phyloP scores from a whole-genome alignment of 2,888 invertebrate species.

The Rhimphoctona megacephalus region DNA sequence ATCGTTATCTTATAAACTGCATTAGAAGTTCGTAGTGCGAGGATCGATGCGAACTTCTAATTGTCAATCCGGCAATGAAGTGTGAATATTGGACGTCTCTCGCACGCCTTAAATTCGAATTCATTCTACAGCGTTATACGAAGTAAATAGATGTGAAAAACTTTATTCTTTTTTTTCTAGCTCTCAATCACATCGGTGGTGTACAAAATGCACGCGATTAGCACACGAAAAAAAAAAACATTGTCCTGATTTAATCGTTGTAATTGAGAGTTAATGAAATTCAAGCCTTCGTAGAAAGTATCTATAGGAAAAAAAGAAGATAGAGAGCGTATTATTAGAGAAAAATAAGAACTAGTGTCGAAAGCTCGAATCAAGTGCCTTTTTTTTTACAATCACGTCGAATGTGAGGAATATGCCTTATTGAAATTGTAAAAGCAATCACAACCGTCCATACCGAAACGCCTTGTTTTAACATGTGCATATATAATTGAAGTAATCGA shows the following conservation, averaged over 20 bases:
- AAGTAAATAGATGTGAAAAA: constrained; percentile 11
- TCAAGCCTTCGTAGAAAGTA: constrained; percentile 31
- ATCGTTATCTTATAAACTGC: background rate
- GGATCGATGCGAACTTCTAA: background rate
- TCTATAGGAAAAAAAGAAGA: constrained; percentile 35
- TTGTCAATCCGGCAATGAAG: constrained; percentile 5
- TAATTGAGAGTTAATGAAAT: constrained; percentile 22
- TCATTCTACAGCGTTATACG: background rate
- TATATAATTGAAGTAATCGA: constrained; percentile 77
- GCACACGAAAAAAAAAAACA: background rate
- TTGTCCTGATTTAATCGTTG: background rate
- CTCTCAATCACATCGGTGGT: background rate
- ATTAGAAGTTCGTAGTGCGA: background rate
- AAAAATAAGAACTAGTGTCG: constrained; percentile 40
- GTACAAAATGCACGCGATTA: background rate
- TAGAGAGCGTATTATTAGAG: constrained; percentile 43
- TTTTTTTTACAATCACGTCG: constrained; percentile 76
- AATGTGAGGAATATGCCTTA: constrained; percentile 71
- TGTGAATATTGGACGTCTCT: constrained; percentile 1
- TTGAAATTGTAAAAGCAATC: constrained; percentile 78
- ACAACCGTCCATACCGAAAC: constrained; percentile 83
- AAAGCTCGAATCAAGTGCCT: constrained; percentile 79
- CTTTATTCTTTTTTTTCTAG: constrained; percentile 33
- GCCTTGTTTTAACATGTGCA: constrained; percentile 77
- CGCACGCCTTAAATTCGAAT: constrained; percentile 8